A percentile compares a stretch with the other conserved stretches of the same genome.
Evolutionary conservation across 2,888 invertebrate genomes (phyloP).

Genomic region (Apamea epomidion): DNA sequence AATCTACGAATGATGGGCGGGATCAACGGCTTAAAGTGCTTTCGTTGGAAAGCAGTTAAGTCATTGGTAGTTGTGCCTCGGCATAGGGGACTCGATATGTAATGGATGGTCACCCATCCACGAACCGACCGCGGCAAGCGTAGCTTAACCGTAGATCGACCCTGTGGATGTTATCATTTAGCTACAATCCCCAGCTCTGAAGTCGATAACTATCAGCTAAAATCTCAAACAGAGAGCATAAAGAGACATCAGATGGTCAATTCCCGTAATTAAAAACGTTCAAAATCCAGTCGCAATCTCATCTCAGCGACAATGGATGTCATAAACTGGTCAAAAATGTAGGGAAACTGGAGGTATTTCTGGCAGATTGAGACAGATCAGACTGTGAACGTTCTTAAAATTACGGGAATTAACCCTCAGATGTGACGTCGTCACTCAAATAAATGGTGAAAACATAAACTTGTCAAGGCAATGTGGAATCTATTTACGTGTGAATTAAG

Average conservation of each 20-base stretch:
- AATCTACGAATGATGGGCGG: too few species aligned
- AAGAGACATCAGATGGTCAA: not conserved
- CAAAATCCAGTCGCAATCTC: too few species aligned
- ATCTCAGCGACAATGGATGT: too few species aligned
- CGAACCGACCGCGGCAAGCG: not conserved
- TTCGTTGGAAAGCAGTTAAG: not conserved
- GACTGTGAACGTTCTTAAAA: too few species aligned
- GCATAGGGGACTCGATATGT: not conserved
- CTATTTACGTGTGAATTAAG: not conserved
- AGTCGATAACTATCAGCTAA: not conserved
- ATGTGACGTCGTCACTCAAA: not conserved
- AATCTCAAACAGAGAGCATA: not conserved
- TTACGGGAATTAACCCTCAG: too few species aligned
- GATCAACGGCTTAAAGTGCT: not conserved
- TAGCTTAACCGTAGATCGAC: not conserved
- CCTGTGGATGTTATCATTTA: not conserved
- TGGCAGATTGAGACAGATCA: too few species aligned
- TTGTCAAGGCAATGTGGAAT: not conserved
- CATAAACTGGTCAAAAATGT: too few species aligned
- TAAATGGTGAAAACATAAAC: conserved; percentile 12
- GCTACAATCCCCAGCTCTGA: not conserved
- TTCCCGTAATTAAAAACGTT: too few species aligned
- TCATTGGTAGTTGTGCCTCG: not conserved
- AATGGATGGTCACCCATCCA: not conserved
- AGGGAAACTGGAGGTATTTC: too few species aligned